phyloP scores from a whole-genome alignment of 2,888 invertebrate genomes.

The Cephus nigrinus region DNA sequence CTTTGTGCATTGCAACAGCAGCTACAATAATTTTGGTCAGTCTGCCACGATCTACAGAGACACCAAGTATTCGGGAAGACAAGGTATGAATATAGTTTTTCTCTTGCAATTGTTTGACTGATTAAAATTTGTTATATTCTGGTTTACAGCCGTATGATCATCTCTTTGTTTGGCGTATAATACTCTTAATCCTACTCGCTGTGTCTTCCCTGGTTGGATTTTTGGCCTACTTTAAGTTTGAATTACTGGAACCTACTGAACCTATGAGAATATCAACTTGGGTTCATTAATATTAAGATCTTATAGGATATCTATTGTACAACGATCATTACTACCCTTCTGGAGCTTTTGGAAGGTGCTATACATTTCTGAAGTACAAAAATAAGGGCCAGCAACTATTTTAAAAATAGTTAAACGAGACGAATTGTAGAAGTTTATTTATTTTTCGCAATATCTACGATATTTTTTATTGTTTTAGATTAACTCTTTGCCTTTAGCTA shows the following conservation, averaged over 20 bases:
- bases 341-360: background rate
- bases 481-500: background rate
- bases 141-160: conserved; percentile 70
- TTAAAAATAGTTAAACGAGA: background rate
- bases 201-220: conserved; percentile 66
- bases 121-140: conserved; percentile 11
- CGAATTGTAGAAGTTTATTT: background rate
- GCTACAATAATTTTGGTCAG: conserved; percentile 72
- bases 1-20: conserved; percentile 69
- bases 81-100: conserved; percentile 68
- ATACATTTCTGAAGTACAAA: background rate
- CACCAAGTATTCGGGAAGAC: conserved; percentile 57
- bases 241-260: conserved; percentile 67
- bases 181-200: conserved; percentile 65
- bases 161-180: conserved; percentile 68
- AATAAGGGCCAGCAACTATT: background rate
- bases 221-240: conserved; percentile 66
- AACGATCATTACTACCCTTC: background rate
- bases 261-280: conserved; percentile 66
- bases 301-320: background rate
- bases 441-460: background rate
- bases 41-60: conserved; percentile 71
- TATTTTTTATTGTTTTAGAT: background rate
- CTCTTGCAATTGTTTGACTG: conserved; percentile 15
- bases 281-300: conserved; percentile 46